Conservation (phyloP, 2,797 vertebrate genomes). For the Nannoperca australis region DNA sequence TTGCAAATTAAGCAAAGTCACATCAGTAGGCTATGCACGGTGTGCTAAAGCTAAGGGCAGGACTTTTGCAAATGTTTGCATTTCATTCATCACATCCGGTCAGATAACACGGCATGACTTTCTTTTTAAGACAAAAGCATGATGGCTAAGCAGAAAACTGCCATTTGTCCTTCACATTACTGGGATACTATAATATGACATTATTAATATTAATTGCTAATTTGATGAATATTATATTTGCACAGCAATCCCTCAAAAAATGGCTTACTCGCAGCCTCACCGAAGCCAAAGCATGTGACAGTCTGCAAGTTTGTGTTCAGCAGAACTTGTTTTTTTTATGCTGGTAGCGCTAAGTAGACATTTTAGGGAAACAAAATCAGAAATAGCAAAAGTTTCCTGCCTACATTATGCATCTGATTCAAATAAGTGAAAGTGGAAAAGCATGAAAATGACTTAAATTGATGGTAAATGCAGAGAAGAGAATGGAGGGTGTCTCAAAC, state of each 20-base stretch:
- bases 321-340: slow-evolving; percentile 15
- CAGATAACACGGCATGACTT: background rate
- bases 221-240: slow-evolving; percentile 11
- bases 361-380: slow-evolving; percentile 1
- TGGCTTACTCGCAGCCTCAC: background rate
- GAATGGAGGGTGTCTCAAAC: background rate
- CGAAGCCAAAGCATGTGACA: background rate
- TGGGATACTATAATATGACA: background rate
- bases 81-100: background rate
- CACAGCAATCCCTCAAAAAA: background rate
- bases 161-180: background rate
- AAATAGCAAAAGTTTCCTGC: background rate
- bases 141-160: background rate
- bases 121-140: background rate
- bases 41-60: slow-evolving; percentile 6
- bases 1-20: slow-evolving; percentile 30
- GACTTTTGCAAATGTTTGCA: slow-evolving; percentile 29
- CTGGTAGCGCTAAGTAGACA: slow-evolving; percentile 27
- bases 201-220: slow-evolving; percentile 18
- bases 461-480: slow-evolving; percentile 1
- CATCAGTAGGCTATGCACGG: slow-evolving; percentile 9
- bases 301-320: slow-evolving; percentile 22
- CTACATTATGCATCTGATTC: slow-evolving; percentile 5
- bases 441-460: background rate
- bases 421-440: background rate